Conservation (phyloP, 2,113 vertebrate genomes). For the Globicephala melas region DNA sequence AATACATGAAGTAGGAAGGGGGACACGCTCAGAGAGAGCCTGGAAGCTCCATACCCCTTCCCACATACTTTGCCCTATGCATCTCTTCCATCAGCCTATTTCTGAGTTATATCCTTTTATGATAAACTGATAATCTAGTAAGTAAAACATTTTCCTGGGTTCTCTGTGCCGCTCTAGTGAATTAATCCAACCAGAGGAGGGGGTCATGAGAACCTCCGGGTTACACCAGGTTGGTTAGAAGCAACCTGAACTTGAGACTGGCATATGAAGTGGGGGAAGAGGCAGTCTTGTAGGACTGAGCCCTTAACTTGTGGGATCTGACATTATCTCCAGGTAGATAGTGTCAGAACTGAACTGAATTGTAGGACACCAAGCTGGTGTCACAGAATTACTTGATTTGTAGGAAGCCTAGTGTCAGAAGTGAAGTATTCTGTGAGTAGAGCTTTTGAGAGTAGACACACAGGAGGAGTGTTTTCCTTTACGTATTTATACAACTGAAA, state of each 20-base stretch:
- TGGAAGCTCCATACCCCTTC: neutral
- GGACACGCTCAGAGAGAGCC: neutral
- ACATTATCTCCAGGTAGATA: neutral
- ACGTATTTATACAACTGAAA: neutral
- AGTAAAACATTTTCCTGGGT: neutral
- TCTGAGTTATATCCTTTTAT: neutral
- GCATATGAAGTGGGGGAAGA: neutral
- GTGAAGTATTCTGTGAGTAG: neutral
- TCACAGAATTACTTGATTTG: neutral
- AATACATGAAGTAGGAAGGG: neutral
- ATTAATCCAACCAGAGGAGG: neutral
- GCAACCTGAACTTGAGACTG: neutral
- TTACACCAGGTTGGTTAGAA: neutral
- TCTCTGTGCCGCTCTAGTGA: neutral
- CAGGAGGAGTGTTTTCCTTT: neutral
- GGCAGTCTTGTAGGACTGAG: neutral
- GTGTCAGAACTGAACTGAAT: neutral
- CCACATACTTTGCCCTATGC: neutral
- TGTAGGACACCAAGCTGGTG: neutral
- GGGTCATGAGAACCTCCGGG: neutral
- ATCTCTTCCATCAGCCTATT: neutral
- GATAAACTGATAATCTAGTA: neutral
- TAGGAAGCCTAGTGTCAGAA: neutral
- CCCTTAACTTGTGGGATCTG: neutral
- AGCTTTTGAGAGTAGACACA: neutral